Evolutionary conservation across 2,797 vertebrate genomes (phyloP).

Genomic region (Acomys russatus): DNA sequence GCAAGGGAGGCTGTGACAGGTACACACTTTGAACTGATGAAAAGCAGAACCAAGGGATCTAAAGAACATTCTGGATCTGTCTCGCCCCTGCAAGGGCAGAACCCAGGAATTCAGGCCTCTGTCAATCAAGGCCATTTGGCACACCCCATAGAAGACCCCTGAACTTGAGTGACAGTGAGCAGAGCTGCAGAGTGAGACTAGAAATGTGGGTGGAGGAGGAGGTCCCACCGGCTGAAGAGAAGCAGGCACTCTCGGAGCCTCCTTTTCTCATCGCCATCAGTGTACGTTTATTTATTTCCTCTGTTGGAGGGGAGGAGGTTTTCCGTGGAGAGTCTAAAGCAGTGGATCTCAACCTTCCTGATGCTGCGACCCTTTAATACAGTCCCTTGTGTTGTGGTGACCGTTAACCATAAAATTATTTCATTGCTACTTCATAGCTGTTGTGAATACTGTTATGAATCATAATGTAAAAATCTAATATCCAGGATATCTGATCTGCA

Average conservation of each 20-base stretch:
- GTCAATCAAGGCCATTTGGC: not conserved
- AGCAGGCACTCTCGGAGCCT: not conserved
- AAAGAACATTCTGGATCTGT: not conserved
- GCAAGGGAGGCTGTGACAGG: not conserved
- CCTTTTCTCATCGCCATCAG: not conserved
- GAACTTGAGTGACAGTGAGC: not conserved
- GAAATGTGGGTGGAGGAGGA: not conserved
- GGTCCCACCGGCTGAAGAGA: not conserved
- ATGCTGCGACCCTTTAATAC: not conserved
- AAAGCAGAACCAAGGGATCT: conserved; percentile 28
- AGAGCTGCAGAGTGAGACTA: not conserved
- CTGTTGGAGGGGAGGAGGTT: not conserved
- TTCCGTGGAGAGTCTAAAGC: not conserved
- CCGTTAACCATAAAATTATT: not conserved
- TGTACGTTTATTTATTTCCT: conserved; percentile 40
- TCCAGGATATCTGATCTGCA: not conserved
- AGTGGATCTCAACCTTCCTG: not conserved
- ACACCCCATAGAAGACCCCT: not conserved
- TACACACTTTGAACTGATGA: conserved; percentile 23
- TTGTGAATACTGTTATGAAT: not conserved
- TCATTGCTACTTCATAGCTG: not conserved
- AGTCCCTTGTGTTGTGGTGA: not conserved
- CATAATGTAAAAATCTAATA: not conserved
- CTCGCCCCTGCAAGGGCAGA: not conserved
- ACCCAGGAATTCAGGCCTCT: not conserved